Conservation (phyloP, 1,140 invertebrate genomes). For the Lepidostoma basale region DNA sequence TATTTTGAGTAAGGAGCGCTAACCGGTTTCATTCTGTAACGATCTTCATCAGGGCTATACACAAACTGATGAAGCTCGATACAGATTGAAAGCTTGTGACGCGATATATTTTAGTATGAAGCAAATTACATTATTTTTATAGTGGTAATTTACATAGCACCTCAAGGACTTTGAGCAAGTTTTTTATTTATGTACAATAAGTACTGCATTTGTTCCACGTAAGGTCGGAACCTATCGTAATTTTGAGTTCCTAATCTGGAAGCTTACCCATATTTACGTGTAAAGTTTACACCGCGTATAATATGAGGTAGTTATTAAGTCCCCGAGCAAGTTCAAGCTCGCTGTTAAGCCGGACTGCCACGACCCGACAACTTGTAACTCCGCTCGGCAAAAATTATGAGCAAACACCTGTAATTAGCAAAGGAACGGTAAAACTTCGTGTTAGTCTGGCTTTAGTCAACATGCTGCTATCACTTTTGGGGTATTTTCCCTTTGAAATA, state of each 20-base stretch:
- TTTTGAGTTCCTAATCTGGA: background rate
- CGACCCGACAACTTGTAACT: conserved; percentile 12
- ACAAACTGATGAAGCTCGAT: background rate
- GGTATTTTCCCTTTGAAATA: background rate
- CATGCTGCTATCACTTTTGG: background rate
- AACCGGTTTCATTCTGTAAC: no score
- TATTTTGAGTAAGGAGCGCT: no score
- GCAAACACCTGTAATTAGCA: conserved; percentile 41
- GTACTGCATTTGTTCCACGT: no score
- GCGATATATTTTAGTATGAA: no score
- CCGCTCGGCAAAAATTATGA: conserved; percentile 38
- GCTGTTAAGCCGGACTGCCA: background rate
- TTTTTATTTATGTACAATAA: no score
- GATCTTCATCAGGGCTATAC: no score
- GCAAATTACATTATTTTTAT: no score
- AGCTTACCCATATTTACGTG: background rate
- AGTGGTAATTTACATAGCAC: no score
- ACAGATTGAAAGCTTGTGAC: no score
- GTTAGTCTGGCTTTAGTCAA: conserved; percentile 17
- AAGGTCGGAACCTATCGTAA: no score
- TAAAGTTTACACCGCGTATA: background rate
- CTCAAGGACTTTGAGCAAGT: no score
- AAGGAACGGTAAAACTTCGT: conserved; percentile 25
- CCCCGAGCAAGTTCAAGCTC: background rate
- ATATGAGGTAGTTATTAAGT: background rate